Conservation (phyloP, 2,797 vertebrate species). For the Myotis pilosus region DNA sequence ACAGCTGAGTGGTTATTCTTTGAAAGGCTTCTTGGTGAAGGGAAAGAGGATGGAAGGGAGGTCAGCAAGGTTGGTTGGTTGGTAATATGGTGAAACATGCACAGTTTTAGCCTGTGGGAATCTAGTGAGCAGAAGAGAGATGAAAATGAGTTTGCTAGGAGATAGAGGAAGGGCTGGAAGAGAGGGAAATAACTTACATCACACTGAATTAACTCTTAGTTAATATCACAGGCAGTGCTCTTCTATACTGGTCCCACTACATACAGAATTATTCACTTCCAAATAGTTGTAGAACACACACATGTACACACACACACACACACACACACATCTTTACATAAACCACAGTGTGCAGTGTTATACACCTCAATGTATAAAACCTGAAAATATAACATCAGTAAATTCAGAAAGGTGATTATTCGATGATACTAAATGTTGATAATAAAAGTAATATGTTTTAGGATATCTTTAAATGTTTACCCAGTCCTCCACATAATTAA, state of each 20-base stretch:
- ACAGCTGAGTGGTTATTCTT: not conserved
- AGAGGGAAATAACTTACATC: not conserved
- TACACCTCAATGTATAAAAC: not conserved
- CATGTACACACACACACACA: too few species aligned
- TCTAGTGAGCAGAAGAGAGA: not conserved
- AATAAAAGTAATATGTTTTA: not conserved
- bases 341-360: not conserved
- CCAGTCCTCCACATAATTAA: not conserved
- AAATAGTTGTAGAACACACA: not conserved
- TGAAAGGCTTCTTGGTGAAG: not conserved
- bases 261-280: not conserved
- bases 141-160: not conserved
- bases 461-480: not conserved
- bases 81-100: not conserved
- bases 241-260: not conserved
- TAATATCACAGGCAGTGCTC: not conserved
- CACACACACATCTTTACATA: not conserved
- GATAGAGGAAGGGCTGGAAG: not conserved
- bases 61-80: not conserved
- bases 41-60: not conserved
- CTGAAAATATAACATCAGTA: not conserved
- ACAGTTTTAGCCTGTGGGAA: not conserved
- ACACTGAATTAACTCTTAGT: not conserved
- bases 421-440: not conserved
- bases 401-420: not conserved